phyloP scores from a whole-genome alignment of 2,113 vertebrate genomes.

The Ceyx cyanopectus region DNA sequence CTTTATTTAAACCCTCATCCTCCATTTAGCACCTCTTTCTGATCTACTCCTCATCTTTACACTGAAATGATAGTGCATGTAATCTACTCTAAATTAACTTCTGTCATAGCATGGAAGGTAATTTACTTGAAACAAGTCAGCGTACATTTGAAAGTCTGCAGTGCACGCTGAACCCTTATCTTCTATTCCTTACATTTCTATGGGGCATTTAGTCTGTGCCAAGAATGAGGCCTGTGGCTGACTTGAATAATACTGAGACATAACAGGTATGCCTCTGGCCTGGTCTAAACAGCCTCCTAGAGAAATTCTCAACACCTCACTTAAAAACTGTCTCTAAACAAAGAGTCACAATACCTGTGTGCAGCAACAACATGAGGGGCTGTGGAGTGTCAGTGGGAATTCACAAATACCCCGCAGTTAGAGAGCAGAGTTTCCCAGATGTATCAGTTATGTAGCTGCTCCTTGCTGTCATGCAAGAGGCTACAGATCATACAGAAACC shows the following conservation, averaged over 20 bases:
- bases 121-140: conserved; percentile 1
- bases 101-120: not conserved
- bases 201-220: not conserved
- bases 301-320: not conserved
- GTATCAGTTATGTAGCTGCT: not conserved
- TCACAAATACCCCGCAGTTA: not conserved
- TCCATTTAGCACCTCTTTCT: not conserved
- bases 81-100: not conserved
- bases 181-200: not conserved
- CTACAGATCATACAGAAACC: not conserved
- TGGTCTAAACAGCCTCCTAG: not conserved
- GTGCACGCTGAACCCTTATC: not conserved
- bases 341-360: rapidly evolving
- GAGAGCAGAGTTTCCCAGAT: not conserved
- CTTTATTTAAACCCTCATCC: not conserved
- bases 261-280: not conserved
- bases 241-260: not conserved
- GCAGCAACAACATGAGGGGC: rapidly evolving
- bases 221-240: not conserved
- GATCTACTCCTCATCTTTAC: not conserved
- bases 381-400: rapidly evolving
- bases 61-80: not conserved
- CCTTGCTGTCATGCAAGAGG: not conserved
- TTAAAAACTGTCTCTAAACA: not conserved
- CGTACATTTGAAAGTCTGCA: not conserved